These are phyloP conservation scores for Pseudomugil gertrudae DNA, from an alignment of 2,797 vertebrate genomes.

Conservation along the genomic window DNA sequence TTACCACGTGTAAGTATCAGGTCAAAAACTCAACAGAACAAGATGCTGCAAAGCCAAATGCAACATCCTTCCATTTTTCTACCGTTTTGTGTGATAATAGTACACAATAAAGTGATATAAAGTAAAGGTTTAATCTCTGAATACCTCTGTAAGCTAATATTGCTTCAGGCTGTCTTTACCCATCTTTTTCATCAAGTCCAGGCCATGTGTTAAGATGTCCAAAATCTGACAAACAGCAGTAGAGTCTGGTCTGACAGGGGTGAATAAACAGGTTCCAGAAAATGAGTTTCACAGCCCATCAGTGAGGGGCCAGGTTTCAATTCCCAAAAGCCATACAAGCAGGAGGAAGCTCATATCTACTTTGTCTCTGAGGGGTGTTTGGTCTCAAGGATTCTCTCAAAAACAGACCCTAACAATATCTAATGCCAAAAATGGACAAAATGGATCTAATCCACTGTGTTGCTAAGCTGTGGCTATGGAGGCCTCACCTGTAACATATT, in stretches of 20 bases:
- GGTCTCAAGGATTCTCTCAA: constrained; percentile 26
- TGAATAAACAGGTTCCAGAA: constrained; percentile 40
- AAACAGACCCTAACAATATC: background rate
- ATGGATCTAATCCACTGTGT: constrained; percentile 23
- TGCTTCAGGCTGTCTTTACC: constrained; percentile 19
- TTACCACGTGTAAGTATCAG: constrained; percentile 38
- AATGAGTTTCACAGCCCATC: constrained; percentile 63
- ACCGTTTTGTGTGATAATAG: background rate
- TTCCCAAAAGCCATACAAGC: constrained; percentile 56
- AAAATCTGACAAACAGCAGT: constrained; percentile 50
- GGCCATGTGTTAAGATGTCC: constrained; percentile 26
- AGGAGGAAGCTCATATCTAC: constrained; percentile 54
- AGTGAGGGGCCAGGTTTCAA: constrained; percentile 48
- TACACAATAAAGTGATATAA: background rate
- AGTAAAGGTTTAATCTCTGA: constrained; percentile 4
- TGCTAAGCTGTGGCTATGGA: background rate
- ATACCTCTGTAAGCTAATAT: too few relatives aligned
- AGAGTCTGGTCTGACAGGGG: constrained; percentile 24
- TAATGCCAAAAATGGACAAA: constrained; percentile 21
- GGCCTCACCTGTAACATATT: background rate
- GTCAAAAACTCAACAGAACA: constrained; percentile 42
- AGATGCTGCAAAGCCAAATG: constrained; percentile 9
- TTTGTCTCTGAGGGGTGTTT: constrained; percentile 29
- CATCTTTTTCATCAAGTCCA: constrained; percentile 18
- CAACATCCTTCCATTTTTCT: constrained; percentile 6